phyloP scores from a whole-genome alignment of 2,888 invertebrate species.

The Lacanobia wlatinum region DNA sequence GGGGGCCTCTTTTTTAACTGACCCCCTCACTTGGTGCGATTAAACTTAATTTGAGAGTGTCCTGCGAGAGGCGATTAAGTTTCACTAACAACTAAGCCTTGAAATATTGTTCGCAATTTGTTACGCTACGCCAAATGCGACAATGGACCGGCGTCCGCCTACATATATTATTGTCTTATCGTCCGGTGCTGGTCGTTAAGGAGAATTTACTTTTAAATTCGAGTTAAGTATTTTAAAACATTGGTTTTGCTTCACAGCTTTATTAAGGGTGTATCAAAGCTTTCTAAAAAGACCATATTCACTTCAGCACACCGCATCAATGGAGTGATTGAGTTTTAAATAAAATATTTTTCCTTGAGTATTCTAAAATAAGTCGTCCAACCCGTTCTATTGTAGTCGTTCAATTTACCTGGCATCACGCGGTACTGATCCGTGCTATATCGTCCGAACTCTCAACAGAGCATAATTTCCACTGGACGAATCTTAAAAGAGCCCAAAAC shows the following conservation, averaged over 20 bases:
- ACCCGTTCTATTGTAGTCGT: slow-evolving; percentile 52
- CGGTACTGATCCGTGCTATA: slow-evolving; percentile 69
- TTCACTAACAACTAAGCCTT: slow-evolving; percentile 75
- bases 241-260: slow-evolving; percentile 11
- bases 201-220: slow-evolving; percentile 38
- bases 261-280: slow-evolving; percentile 19
- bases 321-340: slow-evolving; percentile 15
- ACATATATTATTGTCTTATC: slow-evolving; percentile 55
- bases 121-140: slow-evolving; percentile 61
- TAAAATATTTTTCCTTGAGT: slow-evolving; percentile 35
- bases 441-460: slow-evolving; percentile 74
- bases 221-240: slow-evolving; percentile 21
- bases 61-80: slow-evolving; percentile 81
- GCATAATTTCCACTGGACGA: slow-evolving; percentile 82
- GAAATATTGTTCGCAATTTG: slow-evolving; percentile 69
- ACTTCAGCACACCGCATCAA: slow-evolving; percentile 27
- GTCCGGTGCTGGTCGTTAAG: slow-evolving; percentile 42
- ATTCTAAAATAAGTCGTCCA: slow-evolving; percentile 28
- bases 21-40: slow-evolving; percentile 89
- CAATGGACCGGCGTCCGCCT: slow-evolving; percentile 48
- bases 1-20: slow-evolving; percentile 90
- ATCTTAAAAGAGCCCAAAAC: slow-evolving; percentile 84
- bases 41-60: slow-evolving; percentile 89
- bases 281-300: slow-evolving; percentile 16
- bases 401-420: slow-evolving; percentile 73